phyloP scores from a whole-genome alignment of 2,888 invertebrate genomes.

The Quadroppia sp. region DNA sequence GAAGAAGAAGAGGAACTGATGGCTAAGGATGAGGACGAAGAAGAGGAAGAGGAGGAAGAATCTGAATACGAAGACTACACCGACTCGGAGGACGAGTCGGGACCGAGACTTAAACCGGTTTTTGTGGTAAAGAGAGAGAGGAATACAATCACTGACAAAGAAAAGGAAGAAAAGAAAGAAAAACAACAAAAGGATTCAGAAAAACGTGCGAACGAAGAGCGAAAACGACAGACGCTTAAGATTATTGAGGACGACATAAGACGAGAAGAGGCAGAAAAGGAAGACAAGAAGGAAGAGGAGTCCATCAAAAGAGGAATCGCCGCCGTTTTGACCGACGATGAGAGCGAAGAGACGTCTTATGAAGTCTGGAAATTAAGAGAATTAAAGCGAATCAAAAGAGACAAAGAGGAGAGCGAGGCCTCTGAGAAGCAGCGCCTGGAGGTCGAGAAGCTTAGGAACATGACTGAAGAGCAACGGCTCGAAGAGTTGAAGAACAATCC shows the following conservation, averaged over 20 bases:
- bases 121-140: constrained; percentile 79
- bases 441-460: constrained; percentile 79
- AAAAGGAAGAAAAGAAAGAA: constrained; percentile 71
- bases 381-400: constrained; percentile 89
- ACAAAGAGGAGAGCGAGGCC: constrained; percentile 90
- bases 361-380: constrained; percentile 98
- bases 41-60: constrained; percentile 52
- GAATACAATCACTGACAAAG: constrained; percentile 90
- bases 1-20: constrained; percentile 64
- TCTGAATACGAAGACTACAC: constrained; percentile 73
- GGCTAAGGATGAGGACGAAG: constrained; percentile 53
- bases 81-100: constrained; percentile 53
- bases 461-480: constrained; percentile 94
- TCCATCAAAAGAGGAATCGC: constrained; percentile 67
- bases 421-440: constrained; percentile 78
- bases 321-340: constrained; percentile 87
- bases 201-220: constrained; percentile 62
- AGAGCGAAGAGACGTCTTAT: constrained; percentile 92
- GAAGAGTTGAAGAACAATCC: constrained; percentile 85
- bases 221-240: constrained; percentile 50
- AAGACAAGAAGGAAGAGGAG: constrained; percentile 58
- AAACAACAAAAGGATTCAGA: constrained; percentile 69
- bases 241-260: constrained; percentile 52
- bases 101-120: constrained; percentile 86
- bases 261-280: constrained; percentile 52